Evolutionary conservation across 1,140 invertebrate genomes (phyloP).

Genomic region (Habropoda laboriosa): DNA sequence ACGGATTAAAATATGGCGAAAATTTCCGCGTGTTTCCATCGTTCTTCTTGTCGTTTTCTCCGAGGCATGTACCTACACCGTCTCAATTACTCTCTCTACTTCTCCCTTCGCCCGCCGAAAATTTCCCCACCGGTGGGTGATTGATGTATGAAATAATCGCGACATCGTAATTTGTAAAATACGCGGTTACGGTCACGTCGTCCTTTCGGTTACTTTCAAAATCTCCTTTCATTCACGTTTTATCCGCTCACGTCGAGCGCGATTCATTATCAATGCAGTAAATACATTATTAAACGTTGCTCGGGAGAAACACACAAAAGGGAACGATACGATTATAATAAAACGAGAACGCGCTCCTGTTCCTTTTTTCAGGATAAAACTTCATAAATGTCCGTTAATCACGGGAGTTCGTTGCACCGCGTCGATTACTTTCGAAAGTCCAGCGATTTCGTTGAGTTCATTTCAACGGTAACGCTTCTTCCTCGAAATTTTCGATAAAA

Average conservation of each 20-base stretch:
- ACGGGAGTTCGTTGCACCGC: no score
- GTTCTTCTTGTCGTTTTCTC: not conserved
- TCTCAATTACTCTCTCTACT: not conserved
- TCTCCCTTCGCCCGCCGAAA: no score
- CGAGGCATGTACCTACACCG: not conserved
- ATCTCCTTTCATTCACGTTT: not conserved
- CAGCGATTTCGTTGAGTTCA: not conserved
- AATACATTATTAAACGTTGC: not conserved
- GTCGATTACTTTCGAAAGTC: not conserved
- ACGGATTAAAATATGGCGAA: slow-evolving; percentile 17
- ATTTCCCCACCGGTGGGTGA: not conserved
- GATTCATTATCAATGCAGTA: not conserved
- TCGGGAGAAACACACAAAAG: not conserved
- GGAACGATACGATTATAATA: not conserved
- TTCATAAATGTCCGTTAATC: not conserved
- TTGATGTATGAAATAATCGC: not conserved
- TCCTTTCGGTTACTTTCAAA: no score
- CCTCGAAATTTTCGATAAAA: slow-evolving; percentile 7
- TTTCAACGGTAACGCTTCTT: not conserved
- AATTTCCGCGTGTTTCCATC: slow-evolving; percentile 14
- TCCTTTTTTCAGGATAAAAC: not conserved
- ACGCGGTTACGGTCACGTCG: no score
- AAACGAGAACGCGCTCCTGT: no score
- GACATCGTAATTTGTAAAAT: not conserved
- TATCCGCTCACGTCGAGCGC: not conserved